Evolutionary conservation across 2,113 vertebrate genomes (phyloP).

Genomic region (Ascaphus truei): DNA sequence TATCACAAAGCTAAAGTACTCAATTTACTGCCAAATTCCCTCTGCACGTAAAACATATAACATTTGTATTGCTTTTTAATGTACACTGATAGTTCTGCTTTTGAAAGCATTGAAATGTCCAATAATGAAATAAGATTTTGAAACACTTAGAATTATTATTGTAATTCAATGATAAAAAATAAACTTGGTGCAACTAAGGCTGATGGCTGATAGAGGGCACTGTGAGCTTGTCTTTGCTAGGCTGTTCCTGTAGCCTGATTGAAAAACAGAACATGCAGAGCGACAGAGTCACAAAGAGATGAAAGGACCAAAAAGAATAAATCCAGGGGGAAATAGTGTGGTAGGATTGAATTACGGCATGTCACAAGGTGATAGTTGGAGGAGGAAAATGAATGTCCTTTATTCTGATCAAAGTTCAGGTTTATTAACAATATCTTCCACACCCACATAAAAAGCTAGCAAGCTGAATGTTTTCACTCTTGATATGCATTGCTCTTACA

Average conservation of each 20-base stretch:
- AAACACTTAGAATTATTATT: no score
- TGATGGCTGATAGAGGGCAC: constrained; percentile 4
- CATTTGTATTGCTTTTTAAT: no score
- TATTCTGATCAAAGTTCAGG: constrained; percentile 1
- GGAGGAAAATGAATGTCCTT: neutral
- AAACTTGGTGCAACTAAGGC: no score
- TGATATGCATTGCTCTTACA: neutral
- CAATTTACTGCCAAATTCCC: no score
- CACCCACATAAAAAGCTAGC: neutral
- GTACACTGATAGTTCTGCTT: no score
- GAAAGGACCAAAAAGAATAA: neutral
- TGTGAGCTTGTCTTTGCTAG: neutral
- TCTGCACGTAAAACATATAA: no score
- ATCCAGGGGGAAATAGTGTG: neutral
- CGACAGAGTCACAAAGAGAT: neutral
- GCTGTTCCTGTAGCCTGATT: neutral
- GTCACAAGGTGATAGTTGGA: neutral
- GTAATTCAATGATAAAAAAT: no score
- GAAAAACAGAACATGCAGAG: neutral
- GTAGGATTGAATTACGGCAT: neutral
- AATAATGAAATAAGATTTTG: no score
- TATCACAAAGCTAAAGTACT: no score
- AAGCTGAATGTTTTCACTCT: no score
- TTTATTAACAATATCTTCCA: neutral
- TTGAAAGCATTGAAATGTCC: no score